Conservation (phyloP, 2,888 invertebrate species). For the Harmothoe impar region DNA sequence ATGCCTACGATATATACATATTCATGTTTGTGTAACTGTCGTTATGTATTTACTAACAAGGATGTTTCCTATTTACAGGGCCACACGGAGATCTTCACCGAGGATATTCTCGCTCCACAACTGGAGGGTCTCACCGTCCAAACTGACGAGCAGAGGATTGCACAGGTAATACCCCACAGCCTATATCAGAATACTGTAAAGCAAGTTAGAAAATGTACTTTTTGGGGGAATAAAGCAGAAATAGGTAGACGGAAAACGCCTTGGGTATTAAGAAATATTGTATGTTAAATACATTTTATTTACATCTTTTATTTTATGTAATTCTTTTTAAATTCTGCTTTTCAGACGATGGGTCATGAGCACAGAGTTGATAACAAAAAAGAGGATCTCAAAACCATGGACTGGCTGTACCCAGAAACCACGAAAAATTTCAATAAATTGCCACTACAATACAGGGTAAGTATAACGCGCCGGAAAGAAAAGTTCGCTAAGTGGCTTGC, state of each 20-base stretch:
- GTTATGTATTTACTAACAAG: no score
- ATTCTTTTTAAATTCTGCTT: not conserved
- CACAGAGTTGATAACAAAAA: conserved; percentile 71
- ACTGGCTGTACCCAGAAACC: conserved; percentile 81
- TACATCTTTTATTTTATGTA: no score
- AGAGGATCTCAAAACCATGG: conserved; percentile 61
- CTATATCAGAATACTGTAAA: no score
- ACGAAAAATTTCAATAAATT: conserved; percentile 83
- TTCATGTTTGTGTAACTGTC: no score
- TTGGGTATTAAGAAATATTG: no score
- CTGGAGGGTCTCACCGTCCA: conserved; percentile 77
- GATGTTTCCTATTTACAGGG: conserved; percentile 71
- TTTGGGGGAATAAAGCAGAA: no score
- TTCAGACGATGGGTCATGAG: conserved; percentile 75
- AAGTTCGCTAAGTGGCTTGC: no score
- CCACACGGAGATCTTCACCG: conserved; percentile 80
- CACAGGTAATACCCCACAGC: conserved; percentile 64
- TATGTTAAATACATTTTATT: no score
- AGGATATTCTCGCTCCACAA: conserved; percentile 80
- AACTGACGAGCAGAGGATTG: conserved; percentile 79
- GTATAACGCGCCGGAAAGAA: no score
- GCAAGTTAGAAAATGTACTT: no score
- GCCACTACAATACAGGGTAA: conserved; percentile 81
- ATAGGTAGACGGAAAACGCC: no score
- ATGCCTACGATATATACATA: no score